Base-by-base conservation (phyloP, 2,797 vertebrate genomes). In the Tangara arthus region DNA sequence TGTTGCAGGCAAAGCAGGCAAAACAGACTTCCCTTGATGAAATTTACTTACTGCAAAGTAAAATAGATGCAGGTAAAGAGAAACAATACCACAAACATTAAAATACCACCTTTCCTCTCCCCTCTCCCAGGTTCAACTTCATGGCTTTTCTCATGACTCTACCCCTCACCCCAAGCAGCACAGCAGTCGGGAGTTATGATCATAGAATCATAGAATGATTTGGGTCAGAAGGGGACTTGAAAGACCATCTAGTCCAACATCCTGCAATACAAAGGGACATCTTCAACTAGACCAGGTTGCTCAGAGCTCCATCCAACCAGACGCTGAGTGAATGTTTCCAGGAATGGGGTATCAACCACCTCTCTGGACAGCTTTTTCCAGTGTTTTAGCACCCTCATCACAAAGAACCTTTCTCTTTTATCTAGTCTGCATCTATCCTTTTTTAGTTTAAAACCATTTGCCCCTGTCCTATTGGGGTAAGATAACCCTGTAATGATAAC, bases 141-240 rank as follows among this genome's bases (percentile, higher is more conserved):
- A 26, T 15, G 8, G 59, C 17, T 64, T 71, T 68, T 57, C 55
- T 83, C 64, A 56, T 89, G 55, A 68, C 27, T 52, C 30, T 0
- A 27, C 4, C 11, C 6, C 49, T 21, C 5, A 68, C 2, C 2
- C 3, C 35, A 42, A 55, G 60, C 42, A 69, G 47, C 23, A 80
- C 9, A 24, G 44, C 1, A 0, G 1, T 5, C 15, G 21, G 15
- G 12, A 47, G 15, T 22, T 44, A 27, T 21, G 28, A 32, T 52
- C 83, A 80, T 1, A 83, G 42, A 81, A 34, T n/a, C 32, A 75
- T 1, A 47, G 60, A 66, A 42, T 6, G 0, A 22, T 39, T 70
- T n/a, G n/a, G 15, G 10, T 34, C 24, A 37, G 35, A 82, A 60
- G 6, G 2, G 11, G 32, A 35, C 8, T 73, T 68, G 5, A 78